Conservation (phyloP, 2,113 vertebrate species). For the Aldabrachelys gigantea region DNA sequence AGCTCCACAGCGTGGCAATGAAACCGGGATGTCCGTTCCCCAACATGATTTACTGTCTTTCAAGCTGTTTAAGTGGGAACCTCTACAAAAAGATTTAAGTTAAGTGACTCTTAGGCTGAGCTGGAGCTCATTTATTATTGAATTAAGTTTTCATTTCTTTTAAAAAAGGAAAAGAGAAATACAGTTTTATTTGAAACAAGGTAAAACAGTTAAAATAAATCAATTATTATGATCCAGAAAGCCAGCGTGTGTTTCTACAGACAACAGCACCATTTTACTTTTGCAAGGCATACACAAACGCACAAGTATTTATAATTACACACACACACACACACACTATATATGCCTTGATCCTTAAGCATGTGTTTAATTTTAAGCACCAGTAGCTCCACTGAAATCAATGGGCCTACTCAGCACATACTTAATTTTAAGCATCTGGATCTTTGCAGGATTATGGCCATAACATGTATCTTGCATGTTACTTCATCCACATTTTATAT, state of each 20-base stretch:
- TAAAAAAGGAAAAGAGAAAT: slow-evolving; percentile 82
- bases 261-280: slow-evolving; percentile 35
- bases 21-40: slow-evolving; percentile 82
- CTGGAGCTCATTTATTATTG: slow-evolving; percentile 90
- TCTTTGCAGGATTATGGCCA: slow-evolving; percentile 10
- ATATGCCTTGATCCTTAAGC: not conserved
- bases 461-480: slow-evolving; percentile 7
- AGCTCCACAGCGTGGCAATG: slow-evolving; percentile 76
- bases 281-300: not conserved
- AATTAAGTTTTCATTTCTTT: slow-evolving; percentile 88
- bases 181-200: slow-evolving; percentile 79
- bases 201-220: slow-evolving; percentile 78
- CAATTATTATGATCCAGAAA: slow-evolving; percentile 59
- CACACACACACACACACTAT: not conserved
- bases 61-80: slow-evolving; percentile 87
- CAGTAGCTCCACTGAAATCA: not conserved
- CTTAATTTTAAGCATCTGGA: not conserved
- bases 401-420: not conserved
- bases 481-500: slow-evolving; percentile 8
- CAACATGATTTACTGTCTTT: slow-evolving; percentile 87
- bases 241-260: slow-evolving; percentile 37
- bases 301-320: not conserved
- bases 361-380: not conserved
- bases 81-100: slow-evolving; percentile 92
- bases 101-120: slow-evolving; percentile 87